Conservation (phyloP, 2,888 invertebrate genomes). For the Hirtodrosophila cameraria region DNA sequence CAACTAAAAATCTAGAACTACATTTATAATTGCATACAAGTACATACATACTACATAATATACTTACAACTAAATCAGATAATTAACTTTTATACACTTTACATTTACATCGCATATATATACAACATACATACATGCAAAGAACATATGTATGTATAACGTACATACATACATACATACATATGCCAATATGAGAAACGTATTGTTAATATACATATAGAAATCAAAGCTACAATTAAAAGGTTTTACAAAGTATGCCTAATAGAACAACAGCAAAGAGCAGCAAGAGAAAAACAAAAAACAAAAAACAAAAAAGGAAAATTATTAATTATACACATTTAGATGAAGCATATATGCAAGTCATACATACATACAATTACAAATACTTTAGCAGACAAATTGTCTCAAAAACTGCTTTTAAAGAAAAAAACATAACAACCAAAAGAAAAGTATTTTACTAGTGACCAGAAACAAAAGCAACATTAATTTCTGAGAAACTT, state of each 20-base stretch:
- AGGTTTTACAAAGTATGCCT: constrained; percentile 73
- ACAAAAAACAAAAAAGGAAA: constrained; percentile 26
- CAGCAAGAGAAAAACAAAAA: constrained; percentile 22
- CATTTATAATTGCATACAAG: constrained; percentile 47
- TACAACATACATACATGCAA: constrained; percentile 33
- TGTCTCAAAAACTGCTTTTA: constrained; percentile 71
- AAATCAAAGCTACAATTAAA: constrained; percentile 68
- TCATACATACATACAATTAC: constrained; percentile 53
- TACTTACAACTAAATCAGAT: constrained; percentile 64
- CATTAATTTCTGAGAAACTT: constrained; percentile 48
- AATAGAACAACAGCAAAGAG: constrained; percentile 39
- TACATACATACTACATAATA: constrained; percentile 40
- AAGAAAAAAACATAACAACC: constrained; percentile 21
- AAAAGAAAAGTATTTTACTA: constrained; percentile 42
- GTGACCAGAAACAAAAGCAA: constrained; percentile 4
- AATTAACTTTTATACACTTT: constrained; percentile 79
- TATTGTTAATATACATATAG: constrained; percentile 55
- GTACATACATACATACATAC: constrained; percentile 12
- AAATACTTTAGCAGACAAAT: constrained; percentile 60
- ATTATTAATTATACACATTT: constrained; percentile 52
- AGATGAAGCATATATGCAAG: constrained; percentile 45
- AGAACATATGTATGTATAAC: constrained; percentile 14
- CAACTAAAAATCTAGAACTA: constrained; percentile 45
- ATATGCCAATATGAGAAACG: constrained; percentile 24
- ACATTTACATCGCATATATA: constrained; percentile 68